Percentiles rank a stretch among this genome's conserved stretches.
Evolutionary conservation across 2,797 vertebrate species (phyloP).

Genomic region (Pipistrellus pipistrellus): DNA sequence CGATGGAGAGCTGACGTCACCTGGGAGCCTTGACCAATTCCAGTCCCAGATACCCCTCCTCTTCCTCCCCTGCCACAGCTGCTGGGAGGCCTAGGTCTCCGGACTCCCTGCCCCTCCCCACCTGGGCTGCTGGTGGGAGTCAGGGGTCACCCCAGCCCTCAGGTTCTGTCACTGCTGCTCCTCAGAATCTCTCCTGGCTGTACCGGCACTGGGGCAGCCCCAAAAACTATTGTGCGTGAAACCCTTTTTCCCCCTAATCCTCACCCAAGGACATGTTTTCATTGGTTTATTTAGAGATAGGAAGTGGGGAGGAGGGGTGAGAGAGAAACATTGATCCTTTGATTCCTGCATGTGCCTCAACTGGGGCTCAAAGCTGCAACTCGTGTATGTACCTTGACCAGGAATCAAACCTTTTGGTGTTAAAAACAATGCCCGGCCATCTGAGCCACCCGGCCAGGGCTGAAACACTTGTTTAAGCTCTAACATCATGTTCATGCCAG

Average conservation of each 20-base stretch:
- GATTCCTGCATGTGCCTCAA: background rate
- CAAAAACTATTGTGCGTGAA: constrained; percentile 21
- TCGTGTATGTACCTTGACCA: background rate
- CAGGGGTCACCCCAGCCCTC: background rate
- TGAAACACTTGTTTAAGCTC: background rate
- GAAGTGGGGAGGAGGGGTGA: background rate
- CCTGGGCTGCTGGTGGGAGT: background rate
- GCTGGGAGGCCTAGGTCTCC: background rate
- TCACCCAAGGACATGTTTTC: background rate
- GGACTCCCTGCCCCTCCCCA: background rate
- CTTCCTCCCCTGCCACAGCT: background rate
- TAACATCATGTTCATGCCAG: constrained; percentile 67
- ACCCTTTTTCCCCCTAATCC: background rate
- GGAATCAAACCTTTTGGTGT: background rate
- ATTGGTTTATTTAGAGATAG: background rate
- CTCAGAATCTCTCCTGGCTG: background rate
- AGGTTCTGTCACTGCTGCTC: background rate
- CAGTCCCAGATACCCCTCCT: background rate
- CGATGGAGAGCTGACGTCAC: background rate
- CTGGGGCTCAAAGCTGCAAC: background rate
- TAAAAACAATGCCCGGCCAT: background rate
- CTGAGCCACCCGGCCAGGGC: background rate
- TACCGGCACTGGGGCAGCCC: background rate
- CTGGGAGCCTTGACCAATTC: background rate
- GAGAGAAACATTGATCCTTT: background rate